Evolutionary conservation across 1,140 invertebrate genomes (phyloP).

Genomic region (Brachionus sp.): DNA sequence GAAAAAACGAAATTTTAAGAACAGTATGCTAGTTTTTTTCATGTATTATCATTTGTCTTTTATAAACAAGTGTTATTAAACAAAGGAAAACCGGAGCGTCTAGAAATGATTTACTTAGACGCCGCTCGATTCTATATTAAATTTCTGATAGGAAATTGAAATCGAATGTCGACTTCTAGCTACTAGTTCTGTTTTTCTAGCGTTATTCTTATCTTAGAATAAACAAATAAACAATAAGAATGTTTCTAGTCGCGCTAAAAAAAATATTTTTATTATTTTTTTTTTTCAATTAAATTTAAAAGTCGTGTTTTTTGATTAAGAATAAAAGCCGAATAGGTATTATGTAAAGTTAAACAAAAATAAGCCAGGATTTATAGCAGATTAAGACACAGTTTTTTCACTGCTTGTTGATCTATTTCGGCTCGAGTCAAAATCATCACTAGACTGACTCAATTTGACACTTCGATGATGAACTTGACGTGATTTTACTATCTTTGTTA

Average conservation of each 20-base stretch:
- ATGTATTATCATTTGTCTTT: constrained; percentile 3
- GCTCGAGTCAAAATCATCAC: neutral
- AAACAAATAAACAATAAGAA: neutral
- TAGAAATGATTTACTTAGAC: neutral
- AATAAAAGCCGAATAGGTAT: neutral
- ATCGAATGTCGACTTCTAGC: neutral
- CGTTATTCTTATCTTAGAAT: neutral
- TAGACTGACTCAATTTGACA: neutral
- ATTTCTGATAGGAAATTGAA: constrained; percentile 9
- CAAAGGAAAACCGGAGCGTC: neutral
- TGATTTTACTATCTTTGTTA: neutral
- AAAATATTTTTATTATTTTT: neutral
- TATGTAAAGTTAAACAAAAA: neutral
- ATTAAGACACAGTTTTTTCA: neutral
- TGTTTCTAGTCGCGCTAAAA: neutral
- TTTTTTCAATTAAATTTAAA: neutral
- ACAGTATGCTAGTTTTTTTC: neutral
- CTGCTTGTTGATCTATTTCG: neutral
- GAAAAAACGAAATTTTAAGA: neutral
- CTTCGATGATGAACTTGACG: neutral
- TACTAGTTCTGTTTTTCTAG: neutral
- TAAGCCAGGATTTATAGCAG: neutral
- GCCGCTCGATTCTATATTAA: neutral
- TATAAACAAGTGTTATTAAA: neutral
- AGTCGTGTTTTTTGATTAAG: neutral